Evolutionary conservation across 2,888 invertebrate genomes (phyloP), one percentile per base, ranked within the genome.

Genomic region (Tetheella fluctuosa): DNA sequence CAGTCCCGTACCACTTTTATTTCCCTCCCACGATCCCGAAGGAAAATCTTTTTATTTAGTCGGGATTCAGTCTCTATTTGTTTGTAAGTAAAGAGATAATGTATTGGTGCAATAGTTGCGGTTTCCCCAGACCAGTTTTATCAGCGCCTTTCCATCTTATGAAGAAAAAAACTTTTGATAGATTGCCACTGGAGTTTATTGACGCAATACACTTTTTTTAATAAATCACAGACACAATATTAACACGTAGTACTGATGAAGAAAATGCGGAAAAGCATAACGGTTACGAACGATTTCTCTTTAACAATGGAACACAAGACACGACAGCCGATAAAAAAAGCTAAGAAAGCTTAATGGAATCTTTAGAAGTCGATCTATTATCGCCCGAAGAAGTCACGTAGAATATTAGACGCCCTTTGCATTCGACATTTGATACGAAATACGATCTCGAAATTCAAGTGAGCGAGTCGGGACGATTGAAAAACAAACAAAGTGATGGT

Each of bases 241-340:
- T 58, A 63, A 65, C 63, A 63, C 65, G 67, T 70, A 77, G 81
- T 48, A 7, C 10, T 80, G 82, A 80, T 69, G 73, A 72, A 76
- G 79, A 79, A 86, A 85, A 83, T 75, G 79, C 80, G 85, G 81
- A 85, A 87, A 86, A 85, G 79, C 76, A 81, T 83, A 83, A 85
- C 86, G 80, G 87, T 89, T 85, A 83, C 84, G 74, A 88, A 81
- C 83, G 83, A 87, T 88, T 86, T 88, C 87, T 81, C 80, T 72
- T 68, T 71, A 84, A 89, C 88, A 90, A 90, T 88, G 81, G 80
- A 71, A 73, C 75, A 71, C 73, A 67, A 72, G 74, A 76, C 76
- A 74, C 71, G 77, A 79, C 71, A 71, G 62, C 67, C 66, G 62
- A 68, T 65, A 70, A 75, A 80, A 39, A 88, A 85, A 89, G 77